Conservation (phyloP, 2,888 invertebrate species). For the Phengaris alcon region DNA sequence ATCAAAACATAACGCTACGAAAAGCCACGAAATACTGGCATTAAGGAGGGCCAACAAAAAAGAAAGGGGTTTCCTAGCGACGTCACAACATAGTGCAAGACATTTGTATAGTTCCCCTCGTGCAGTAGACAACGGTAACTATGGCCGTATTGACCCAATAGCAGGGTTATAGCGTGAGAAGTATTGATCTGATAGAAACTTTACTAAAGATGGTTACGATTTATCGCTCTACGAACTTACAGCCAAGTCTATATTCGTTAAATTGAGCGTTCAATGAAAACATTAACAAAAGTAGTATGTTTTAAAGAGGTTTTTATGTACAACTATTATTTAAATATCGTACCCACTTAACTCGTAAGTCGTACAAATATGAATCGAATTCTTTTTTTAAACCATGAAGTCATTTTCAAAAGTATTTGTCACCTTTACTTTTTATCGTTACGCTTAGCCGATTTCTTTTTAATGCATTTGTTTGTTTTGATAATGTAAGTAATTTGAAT, state of each 20-base stretch:
- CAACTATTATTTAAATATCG: constrained; percentile 16
- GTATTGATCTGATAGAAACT: constrained; percentile 65
- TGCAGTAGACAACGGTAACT: constrained; percentile 38
- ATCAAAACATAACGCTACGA: constrained; percentile 30
- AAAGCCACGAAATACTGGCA: constrained; percentile 34
- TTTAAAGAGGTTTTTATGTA: constrained; percentile 20
- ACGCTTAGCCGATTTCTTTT: neutral
- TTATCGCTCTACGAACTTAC: constrained; percentile 46
- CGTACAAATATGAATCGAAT: constrained; percentile 33
- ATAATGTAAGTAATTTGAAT: neutral
- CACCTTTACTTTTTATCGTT: constrained; percentile 10
- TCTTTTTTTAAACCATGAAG: constrained; percentile 44
- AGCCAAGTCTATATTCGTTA: constrained; percentile 45
- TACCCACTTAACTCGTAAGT: constrained; percentile 31
- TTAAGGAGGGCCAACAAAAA: constrained; percentile 41
- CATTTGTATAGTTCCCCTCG: constrained; percentile 48
- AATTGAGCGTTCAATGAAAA: constrained; percentile 34
- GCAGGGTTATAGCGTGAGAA: constrained; percentile 66
- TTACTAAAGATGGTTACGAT: constrained; percentile 49
- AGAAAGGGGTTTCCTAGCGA: constrained; percentile 58
- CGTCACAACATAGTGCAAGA: constrained; percentile 47
- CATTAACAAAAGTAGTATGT: constrained; percentile 7
- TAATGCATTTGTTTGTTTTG: neutral
- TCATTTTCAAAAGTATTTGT: constrained; percentile 37
- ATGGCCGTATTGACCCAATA: constrained; percentile 47